Conservation (phyloP, 1,140 invertebrate genomes). For the Drosophila nebulosa region DNA sequence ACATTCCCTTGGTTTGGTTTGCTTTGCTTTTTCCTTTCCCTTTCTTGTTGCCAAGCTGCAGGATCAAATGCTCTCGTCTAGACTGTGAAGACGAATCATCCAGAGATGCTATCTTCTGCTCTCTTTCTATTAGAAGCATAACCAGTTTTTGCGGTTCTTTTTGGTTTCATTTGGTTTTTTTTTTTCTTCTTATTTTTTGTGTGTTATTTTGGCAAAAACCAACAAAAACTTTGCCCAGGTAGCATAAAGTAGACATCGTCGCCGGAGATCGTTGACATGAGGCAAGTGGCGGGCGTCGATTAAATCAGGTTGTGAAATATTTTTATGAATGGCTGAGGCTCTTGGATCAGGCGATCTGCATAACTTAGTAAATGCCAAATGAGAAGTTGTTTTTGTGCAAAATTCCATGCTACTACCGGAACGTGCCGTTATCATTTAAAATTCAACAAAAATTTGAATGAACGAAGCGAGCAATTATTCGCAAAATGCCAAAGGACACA, state of each 20-base stretch:
- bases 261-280: constrained; percentile 64
- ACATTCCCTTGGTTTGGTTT: constrained; percentile 26
- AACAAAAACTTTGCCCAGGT: constrained; percentile 41
- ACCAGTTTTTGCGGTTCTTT: constrained; percentile 56
- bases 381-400: background rate
- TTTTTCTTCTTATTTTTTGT: background rate
- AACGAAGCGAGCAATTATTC: background rate
- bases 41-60: constrained; percentile 48
- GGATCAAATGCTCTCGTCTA: constrained; percentile 58
- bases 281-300: constrained; percentile 57
- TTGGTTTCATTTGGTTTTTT: constrained; percentile 15
- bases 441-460: background rate
- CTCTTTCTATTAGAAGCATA: constrained; percentile 51
- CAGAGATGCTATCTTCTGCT: constrained; percentile 24
- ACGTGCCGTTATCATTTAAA: constrained; percentile 41
- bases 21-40: constrained; percentile 10
- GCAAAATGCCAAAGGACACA: constrained; percentile 13
- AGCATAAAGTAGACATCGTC: constrained; percentile 16
- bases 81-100: constrained; percentile 44
- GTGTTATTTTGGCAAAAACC: constrained; percentile 18
- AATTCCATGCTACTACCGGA: constrained; percentile 4
- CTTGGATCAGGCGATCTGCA: constrained; percentile 39
- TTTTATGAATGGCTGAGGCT: constrained; percentile 60
- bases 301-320: constrained; percentile 72
- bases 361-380: constrained; percentile 48